These are phyloP conservation scores for Ariolimax columbianus DNA, from an alignment of 2,888 invertebrate genomes.

Conservation along the genomic window DNA sequence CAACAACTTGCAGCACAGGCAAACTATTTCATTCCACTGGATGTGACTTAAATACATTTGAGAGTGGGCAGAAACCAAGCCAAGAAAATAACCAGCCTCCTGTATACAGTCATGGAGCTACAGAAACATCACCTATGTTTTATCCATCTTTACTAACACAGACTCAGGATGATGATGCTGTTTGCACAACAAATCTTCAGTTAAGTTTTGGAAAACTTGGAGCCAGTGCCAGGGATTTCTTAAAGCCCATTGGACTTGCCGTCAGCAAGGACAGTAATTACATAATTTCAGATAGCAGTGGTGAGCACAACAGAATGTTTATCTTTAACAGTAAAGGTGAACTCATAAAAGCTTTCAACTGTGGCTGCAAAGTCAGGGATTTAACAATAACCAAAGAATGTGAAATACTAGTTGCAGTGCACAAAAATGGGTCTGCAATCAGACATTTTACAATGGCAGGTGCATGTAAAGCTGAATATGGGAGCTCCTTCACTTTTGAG, in stretches of 20 bases:
- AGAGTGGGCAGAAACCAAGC: neutral
- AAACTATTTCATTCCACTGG: neutral
- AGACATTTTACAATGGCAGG: conserved; percentile 65
- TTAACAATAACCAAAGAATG: conserved; percentile 64
- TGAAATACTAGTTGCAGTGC: conserved; percentile 66
- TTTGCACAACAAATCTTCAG: conserved; percentile 61
- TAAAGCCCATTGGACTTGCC: conserved; percentile 69
- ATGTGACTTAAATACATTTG: too few relatives aligned
- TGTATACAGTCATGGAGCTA: neutral
- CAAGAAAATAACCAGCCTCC: neutral
- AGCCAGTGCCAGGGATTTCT: conserved; percentile 62
- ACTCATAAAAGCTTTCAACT: conserved; percentile 59
- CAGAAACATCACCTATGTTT: neutral
- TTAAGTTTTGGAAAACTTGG: conserved; percentile 69
- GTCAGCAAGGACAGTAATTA: conserved; percentile 65
- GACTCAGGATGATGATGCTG: neutral
- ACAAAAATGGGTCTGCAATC: conserved; percentile 58
- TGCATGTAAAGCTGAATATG: conserved; percentile 60
- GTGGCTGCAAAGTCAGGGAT: conserved; percentile 69
- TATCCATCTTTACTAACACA: conserved; percentile 30
- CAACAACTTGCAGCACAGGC: neutral
- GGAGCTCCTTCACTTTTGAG: conserved; percentile 66
- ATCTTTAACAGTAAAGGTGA: conserved; percentile 66
- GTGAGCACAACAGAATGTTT: conserved; percentile 66
- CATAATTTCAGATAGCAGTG: conserved; percentile 68